Base-by-base conservation (phyloP, 2,113 vertebrate species). In the Riparia riparia region DNA sequence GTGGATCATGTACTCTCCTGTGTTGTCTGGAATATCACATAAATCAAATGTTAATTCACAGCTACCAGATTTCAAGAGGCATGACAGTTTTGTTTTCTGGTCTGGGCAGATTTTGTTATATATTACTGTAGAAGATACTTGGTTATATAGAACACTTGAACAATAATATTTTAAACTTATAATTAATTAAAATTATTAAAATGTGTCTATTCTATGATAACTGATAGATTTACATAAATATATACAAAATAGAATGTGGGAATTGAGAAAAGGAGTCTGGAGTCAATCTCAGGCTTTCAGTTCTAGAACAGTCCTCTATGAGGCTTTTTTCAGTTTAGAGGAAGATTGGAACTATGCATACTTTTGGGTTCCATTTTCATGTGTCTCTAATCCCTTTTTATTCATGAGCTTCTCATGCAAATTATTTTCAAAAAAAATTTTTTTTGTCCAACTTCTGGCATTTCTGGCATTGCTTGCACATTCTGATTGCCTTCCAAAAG, bases 291-390 rank as follows among this genome's bases (percentile, higher is more conserved):
- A 37, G 29, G 10, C 13, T 77, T 90, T 77, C 26, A 37, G 7
- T 76, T 68, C 17, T 68, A 24, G 7, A 83, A 7, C 7, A 53
- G 9, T 77, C 17, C 22, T 80, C 19, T 64, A 0, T 18, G 14
- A 41, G 3, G 12, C 44, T 64, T 74, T 86, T 82, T 69, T 44
- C 50, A n/a, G 7, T 50, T 78, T 53, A 49, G 50, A 78, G 54
- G 31, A 90, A 53, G n/a, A 41, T 64, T 16, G 7, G 22, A 76
- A 39, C 31, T 51, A 4, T 0, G 0, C 9, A 12, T 80, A 3
- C 6, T 14, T 72, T 72, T 34, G 29, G 5, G 45, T 84, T 44
- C 25, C 22, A 20, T 79, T 60, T 91, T 58, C 14, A 2, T 28
- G 3, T 70, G 9, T 70, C 26, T 60, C 34, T 57, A 17, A 19